Evolutionary conservation across 2,113 vertebrate species (phyloP).

Genomic region (Cygnus buccinator): DNA sequence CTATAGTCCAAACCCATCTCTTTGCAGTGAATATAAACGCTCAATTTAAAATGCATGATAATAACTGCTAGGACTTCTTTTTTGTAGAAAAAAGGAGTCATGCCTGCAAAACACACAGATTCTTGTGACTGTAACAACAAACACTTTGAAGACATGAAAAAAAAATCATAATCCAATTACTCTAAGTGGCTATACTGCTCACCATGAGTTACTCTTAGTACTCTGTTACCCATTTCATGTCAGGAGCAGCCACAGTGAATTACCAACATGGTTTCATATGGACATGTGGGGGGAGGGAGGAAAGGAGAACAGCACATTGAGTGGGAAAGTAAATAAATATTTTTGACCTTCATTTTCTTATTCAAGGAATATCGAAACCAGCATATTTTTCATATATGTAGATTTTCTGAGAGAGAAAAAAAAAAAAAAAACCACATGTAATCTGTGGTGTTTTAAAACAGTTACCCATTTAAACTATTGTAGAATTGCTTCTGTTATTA

Average conservation of each 20-base stretch:
- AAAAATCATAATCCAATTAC: neutral
- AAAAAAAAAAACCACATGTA: neutral
- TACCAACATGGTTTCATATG: neutral
- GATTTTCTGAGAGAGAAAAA: neutral
- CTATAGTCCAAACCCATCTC: neutral
- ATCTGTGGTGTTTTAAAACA: neutral
- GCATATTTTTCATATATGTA: neutral
- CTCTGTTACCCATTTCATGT: neutral
- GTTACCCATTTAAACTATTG: neutral
- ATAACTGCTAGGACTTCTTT: neutral
- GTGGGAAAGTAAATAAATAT: neutral
- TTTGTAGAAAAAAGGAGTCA: neutral
- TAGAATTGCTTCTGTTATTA: neutral
- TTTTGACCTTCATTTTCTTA: neutral
- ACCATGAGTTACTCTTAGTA: neutral
- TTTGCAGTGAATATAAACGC: neutral
- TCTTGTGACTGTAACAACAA: neutral
- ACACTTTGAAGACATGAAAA: neutral
- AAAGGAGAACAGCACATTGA: neutral
- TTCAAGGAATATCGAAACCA: neutral
- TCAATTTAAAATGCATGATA: neutral
- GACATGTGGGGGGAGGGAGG: neutral
- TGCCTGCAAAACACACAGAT: neutral
- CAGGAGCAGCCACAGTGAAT: neutral
- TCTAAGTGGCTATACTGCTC: neutral